Base-by-base conservation (phyloP, 2,113 vertebrate genomes). In the Gymnorhina tibicen region DNA sequence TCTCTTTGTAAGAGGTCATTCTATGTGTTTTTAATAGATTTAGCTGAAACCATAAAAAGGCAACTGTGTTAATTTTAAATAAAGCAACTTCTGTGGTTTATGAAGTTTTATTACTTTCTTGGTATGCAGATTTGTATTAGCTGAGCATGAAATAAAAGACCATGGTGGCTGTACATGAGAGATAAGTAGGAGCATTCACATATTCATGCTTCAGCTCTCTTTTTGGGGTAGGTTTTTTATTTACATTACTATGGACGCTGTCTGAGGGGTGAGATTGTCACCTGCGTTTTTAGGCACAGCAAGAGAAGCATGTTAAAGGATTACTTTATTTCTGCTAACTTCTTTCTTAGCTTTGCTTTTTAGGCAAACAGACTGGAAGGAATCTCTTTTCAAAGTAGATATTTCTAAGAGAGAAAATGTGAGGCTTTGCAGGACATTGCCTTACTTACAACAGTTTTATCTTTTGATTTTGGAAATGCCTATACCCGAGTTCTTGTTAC, bases 61-160 rank as follows among this genome's bases (percentile, higher is more conserved):
- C 27, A 81, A 44, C 6, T 4, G 13, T 87, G 30, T 32, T 77
- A 59, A 75, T 86, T 92, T 89, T 74, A 63, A 93, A 67, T 76
- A 91, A 96, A 62, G 46, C 23, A 77, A 87, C 41, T 41, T 56
- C 28, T 69, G 30, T 88, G 49, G 55, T 89, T 93, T 93, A 81
- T 70, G 50, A 76, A 86, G 26, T 85, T 80, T 76, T 79, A 89
- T 84, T 79, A 18, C 67, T 97, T 95, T 92, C 91, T 91, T 95
- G 91, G 95, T 92, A 87, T 94, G 58, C 69, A 96, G 83, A 96
- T 96, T 95, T 85, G 20, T 47, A 83, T 96, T 89, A 95, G 78
- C 66, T 67, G 32, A 94, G n/a, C 35, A 41, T 72, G 69, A 93
- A 96, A 96, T 91, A 85, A 96, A 97, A 94, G n/a, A 70, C 39